A percentile compares a stretch with the other conserved stretches of the same genome.
phyloP scores from a whole-genome alignment of 2,888 invertebrate species.

The Leuctra nigra region DNA sequence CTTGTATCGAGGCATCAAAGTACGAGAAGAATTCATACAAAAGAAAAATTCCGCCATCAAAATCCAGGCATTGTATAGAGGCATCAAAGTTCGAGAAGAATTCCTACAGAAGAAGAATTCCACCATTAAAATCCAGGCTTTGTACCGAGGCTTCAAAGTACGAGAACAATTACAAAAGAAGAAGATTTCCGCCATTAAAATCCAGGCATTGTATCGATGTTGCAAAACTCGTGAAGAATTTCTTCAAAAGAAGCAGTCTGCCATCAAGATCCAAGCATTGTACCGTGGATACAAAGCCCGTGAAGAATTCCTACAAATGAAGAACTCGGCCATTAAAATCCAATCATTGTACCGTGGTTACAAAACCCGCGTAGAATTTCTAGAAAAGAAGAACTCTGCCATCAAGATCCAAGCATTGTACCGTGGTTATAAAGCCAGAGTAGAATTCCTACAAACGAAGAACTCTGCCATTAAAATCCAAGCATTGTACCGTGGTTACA shows the following conservation, averaged over 20 bases:
- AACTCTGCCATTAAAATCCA: neutral
- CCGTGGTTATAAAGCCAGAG: neutral
- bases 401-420: neutral
- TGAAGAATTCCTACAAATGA: neutral
- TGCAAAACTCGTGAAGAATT: neutral
- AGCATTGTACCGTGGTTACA: neutral
- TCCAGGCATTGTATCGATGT: neutral
- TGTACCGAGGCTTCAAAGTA: slow-evolving; percentile 20
- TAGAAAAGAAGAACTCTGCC: neutral
- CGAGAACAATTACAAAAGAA: neutral
- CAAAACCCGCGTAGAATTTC: neutral
- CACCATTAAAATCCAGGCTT: neutral
- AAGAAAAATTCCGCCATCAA: neutral
- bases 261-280: neutral
- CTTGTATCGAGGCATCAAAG: slow-evolving; percentile 31
- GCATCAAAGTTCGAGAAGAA: neutral
- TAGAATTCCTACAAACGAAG: neutral
- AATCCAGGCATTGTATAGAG: neutral
- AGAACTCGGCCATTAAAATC: neutral
- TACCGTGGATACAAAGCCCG: neutral
- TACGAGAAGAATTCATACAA: neutral
- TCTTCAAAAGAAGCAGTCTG: neutral
- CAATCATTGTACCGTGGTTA: neutral
- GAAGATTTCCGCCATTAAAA: slow-evolving; percentile 19
- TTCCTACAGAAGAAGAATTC: neutral